Evolutionary conservation across 2,888 invertebrate genomes (phyloP), one percentile per base, ranked within the genome.

Genomic region (Dichetophora obliterata): DNA sequence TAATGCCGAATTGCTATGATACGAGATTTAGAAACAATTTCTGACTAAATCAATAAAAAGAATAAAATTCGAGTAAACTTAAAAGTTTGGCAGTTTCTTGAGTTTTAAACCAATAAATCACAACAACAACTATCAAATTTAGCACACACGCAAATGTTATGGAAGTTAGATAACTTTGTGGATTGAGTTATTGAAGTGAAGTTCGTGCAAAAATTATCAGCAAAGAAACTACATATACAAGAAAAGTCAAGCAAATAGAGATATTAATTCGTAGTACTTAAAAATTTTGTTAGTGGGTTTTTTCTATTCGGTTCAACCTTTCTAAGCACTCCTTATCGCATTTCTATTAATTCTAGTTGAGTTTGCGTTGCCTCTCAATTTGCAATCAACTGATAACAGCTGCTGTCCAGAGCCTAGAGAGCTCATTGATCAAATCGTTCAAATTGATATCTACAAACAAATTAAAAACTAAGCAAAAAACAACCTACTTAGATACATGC

Each of bases 331-430:
- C 14, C 11, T 43, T 43, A 43, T 43, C 43, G 43, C 43, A 43
- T 43, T 43, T 43, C 43, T 43, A 14, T 43, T 43, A 43, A 43
- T 11, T 43, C 14, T 11, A 2, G 43, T 43, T 54, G 11, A 19
- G 19, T 54, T 63, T 65, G 31, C 16, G 34, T 65, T 65, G 31
- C 65, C 3, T 19, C 37, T 65, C 6, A 65, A 31, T 16, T 34
- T 48, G 66, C 22, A 68, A 50, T 68, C 68, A 27, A 8, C 19
- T 66, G 66, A 14, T 68, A 68, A 27, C 48, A 66, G 43, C 19
- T 54, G 43, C 1, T 43, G 43, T 43, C 14, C 43, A 43, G 11
- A 11, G 43, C 43, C 14, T 43, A 22, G 59, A 22, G 59, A 59
- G 59, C 27, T 59, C 59, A 27, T 59, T 59, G 59, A 59, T 65